Base-by-base conservation (phyloP, 2,113 vertebrate species). In the Protomyctophum bolini region DNA sequence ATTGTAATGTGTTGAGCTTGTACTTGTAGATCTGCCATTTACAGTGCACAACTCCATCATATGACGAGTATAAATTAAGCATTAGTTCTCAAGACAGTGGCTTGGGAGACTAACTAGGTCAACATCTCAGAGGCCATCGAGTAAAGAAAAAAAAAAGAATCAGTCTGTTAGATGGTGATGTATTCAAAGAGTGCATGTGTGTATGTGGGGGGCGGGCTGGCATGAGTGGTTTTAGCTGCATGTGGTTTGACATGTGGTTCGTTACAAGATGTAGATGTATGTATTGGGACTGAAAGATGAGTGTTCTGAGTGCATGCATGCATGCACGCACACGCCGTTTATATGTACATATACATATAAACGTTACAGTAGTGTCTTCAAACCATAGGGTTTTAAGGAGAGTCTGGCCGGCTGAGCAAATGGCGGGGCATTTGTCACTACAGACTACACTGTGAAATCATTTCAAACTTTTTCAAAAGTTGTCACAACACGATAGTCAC, bases 51-150 rank as follows among this genome's bases (percentile, higher is more conserved):
- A 41, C 33, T 41, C 33, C 33, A 41, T 41, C 33, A 41, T 6
- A 41, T 6, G 33, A 41, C 33, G 5, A 41, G 3, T 41, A 41
- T 41, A 41, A 41, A 41, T 41, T 41, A 41, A 41, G 33, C 33
- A 41, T 41, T 73, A 66, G 11, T 65, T 63, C 66, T 51, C 33
- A 55, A 41, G 58, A 59, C 52, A 51, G 67, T 14, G 60, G 8
- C 21, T 81, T 76, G 12, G 72, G 75, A 73, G 33, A 72, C 62
- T 74, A 75, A 77, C 6, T 12, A 58, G 10, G 73, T 50, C 63
- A 70, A 70, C 52, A 60, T 68, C 55, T 70, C 28, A 1, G 12
- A 68, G 45, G 15, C 45, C 8, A 15, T 41, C 33, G 70, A 61
- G 48, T 49, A 78, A 59, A 56, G 4, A 1, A 46, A 41, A 62